These are phyloP conservation scores for Drosophila formosana DNA, from an alignment of 2,888 invertebrate species.

Conservation along the genomic window DNA sequence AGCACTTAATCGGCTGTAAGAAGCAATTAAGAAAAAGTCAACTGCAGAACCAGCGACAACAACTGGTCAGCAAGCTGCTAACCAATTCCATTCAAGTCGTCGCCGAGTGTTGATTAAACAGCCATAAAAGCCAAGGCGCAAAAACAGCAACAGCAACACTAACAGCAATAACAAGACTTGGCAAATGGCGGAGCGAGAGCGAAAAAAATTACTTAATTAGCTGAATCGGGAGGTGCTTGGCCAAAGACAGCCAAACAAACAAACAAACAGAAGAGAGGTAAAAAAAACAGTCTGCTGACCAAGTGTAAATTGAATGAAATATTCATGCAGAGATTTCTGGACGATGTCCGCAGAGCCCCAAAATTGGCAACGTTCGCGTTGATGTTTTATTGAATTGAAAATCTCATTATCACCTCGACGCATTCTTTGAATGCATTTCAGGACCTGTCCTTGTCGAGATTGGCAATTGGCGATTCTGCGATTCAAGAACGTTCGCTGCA, in stretches of 20 bases:
- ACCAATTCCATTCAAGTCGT: slow-evolving; percentile 48
- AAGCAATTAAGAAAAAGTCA: slow-evolving; percentile 75
- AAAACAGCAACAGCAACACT: slow-evolving; percentile 34
- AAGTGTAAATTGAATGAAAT: slow-evolving; percentile 83
- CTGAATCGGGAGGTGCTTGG: slow-evolving; percentile 43
- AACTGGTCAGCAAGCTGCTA: slow-evolving; percentile 18
- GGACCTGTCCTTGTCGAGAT: slow-evolving; percentile 32
- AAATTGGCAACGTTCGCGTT: slow-evolving; percentile 67
- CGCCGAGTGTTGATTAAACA: slow-evolving; percentile 72
- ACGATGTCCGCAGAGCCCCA: slow-evolving; percentile 47
- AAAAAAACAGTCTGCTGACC: slow-evolving; percentile 24
- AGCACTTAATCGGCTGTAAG: slow-evolving; percentile 66
- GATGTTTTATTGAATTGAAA: slow-evolving; percentile 79
- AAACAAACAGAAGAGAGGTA: slow-evolving; percentile 12
- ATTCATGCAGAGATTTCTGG: slow-evolving; percentile 77
- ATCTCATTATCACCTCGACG: slow-evolving; percentile 82
- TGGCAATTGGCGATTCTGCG: background rate
- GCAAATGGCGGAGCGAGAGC: slow-evolving; percentile 30
- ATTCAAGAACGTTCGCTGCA: slow-evolving; percentile 6
- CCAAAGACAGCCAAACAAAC: slow-evolving; percentile 12
- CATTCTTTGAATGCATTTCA: slow-evolving; percentile 78
- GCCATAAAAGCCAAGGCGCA: slow-evolving; percentile 54
- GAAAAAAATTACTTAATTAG: slow-evolving; percentile 81
- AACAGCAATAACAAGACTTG: slow-evolving; percentile 25
- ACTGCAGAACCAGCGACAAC: slow-evolving; percentile 52